These are phyloP conservation scores for Halcyon smyrnensis DNA, from an alignment of 2,797 vertebrate genomes.

Conservation along the genomic window DNA sequence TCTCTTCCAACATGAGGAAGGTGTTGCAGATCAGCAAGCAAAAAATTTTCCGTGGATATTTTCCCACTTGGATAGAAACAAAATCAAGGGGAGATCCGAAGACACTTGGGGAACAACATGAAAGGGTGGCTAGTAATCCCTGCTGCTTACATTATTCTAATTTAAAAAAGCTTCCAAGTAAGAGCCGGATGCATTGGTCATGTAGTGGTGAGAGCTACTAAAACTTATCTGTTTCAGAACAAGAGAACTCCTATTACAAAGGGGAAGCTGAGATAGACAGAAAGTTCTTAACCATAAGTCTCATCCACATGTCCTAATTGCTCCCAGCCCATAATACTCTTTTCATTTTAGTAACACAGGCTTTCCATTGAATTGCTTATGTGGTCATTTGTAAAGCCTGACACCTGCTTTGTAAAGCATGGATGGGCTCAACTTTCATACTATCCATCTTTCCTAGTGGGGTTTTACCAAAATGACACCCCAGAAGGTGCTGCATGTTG, in stretches of 20 bases:
- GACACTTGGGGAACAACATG: background rate
- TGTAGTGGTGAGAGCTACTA: background rate
- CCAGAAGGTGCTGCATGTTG: constrained; percentile 12
- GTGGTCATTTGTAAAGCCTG: constrained; percentile 18
- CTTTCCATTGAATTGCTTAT: constrained; percentile 47
- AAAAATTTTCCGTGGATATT: background rate
- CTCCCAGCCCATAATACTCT: constrained; percentile 38
- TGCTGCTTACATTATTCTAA: background rate
- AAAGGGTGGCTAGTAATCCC: background rate
- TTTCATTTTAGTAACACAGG: constrained; percentile 55
- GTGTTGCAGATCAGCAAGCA: background rate
- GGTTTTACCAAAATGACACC: constrained; percentile 63
- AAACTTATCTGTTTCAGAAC: constrained; percentile 19
- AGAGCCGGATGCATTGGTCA: background rate
- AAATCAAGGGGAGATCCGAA: background rate
- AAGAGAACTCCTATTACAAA: background rate
- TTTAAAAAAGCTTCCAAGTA: background rate
- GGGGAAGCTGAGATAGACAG: constrained; percentile 70
- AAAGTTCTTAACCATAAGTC: constrained; percentile 47
- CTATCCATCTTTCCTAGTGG: constrained; percentile 61
- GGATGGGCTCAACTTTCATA: constrained; percentile 34
- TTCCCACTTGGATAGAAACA: background rate
- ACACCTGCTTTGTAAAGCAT: constrained; percentile 65
- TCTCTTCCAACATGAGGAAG: background rate
- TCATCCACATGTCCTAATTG: constrained; percentile 21